A percentile compares a stretch with the other conserved stretches of the same genome.
Conservation (phyloP, 2,888 invertebrate genomes). For the Macaria notata region DNA sequence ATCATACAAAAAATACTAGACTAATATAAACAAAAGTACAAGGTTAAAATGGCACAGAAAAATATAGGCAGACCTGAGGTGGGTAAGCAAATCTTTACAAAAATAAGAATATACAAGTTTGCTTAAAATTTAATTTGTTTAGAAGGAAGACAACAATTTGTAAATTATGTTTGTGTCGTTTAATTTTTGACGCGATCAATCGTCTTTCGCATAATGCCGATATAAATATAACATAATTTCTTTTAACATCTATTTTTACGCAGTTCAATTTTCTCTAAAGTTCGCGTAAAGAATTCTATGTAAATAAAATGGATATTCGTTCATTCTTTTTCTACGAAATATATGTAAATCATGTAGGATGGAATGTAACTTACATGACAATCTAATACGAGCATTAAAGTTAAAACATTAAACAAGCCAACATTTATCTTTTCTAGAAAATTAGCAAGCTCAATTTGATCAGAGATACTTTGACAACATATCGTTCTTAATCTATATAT, state of each 20-base stretch:
- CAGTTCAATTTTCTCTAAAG: background rate
- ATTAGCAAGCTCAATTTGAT: constrained; percentile 5
- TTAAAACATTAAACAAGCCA: constrained; percentile 1
- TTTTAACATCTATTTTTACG: background rate
- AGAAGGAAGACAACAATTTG: constrained; percentile 53
- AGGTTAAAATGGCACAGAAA: constrained; percentile 55
- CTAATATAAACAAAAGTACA: constrained; percentile 22
- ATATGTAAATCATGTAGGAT: constrained; percentile 4
- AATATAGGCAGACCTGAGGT: constrained; percentile 47
- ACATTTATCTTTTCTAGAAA: constrained; percentile 1
- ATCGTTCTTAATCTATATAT: background rate
- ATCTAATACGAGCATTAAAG: background rate
- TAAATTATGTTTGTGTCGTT: background rate
- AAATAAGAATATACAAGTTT: constrained; percentile 13
- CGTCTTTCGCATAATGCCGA: constrained; percentile 11
- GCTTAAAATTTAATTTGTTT: constrained; percentile 39
- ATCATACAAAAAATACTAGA: constrained; percentile 5
- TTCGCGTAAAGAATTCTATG: constrained; percentile 1
- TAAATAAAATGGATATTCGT: background rate
- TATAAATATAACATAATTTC: background rate
- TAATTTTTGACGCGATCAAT: constrained; percentile 5
- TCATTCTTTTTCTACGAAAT: background rate
- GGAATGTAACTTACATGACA: constrained; percentile 28
- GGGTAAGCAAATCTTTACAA: constrained; percentile 47
- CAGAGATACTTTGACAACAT: no score